Evolutionary conservation across 2,797 vertebrate genomes (phyloP), one percentile per base, ranked within the genome.

Genomic region (Nannoperca obscura): DNA sequence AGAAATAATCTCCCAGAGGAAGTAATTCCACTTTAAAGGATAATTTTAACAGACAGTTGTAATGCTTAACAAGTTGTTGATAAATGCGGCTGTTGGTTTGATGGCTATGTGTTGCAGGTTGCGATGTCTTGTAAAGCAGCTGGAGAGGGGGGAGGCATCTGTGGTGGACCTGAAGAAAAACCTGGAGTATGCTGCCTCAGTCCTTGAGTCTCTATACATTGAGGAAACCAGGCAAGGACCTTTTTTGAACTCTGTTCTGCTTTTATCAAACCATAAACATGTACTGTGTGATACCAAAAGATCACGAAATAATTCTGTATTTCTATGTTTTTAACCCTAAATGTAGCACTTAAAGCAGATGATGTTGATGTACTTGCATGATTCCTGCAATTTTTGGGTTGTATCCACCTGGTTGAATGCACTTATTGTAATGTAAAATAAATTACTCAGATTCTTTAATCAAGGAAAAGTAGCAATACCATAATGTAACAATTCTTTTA

Each of bases 81-180:
- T 27, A 27, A 2, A 36, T 68, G 36, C 15, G 57, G 46, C 63
- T 58, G 42, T 20, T 38, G n/a, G 1, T 66, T 50, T 75, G 50
- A 12, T 47, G 32, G 9, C 32, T 44, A 5, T 77, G 32, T 80
- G 42, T 81, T 84, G 12, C 74, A 93, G 92, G 74, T 77, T 93
- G 75, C 71, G 90, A 34, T 93, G 90, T 86, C 94, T 99, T 84
- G 93, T 99, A 55, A 98, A 98, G 80, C 98, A 97, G 53, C 88
- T 99, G 81, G 97, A 99, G 72, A 95, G 95, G 86, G 97, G 97
- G 1, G 96, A 97, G 78, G 97, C 96, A 14, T 98, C 97, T 0
- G 94, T 97, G 34, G 94, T 94, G 24, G 96, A 98, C 77, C 93
- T 99, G 66, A 99, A 98, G 95, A 99, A 98, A 92, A 99, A 98